phyloP scores from a whole-genome alignment of 2,888 invertebrate genomes.

The Metacarcinus magister region DNA sequence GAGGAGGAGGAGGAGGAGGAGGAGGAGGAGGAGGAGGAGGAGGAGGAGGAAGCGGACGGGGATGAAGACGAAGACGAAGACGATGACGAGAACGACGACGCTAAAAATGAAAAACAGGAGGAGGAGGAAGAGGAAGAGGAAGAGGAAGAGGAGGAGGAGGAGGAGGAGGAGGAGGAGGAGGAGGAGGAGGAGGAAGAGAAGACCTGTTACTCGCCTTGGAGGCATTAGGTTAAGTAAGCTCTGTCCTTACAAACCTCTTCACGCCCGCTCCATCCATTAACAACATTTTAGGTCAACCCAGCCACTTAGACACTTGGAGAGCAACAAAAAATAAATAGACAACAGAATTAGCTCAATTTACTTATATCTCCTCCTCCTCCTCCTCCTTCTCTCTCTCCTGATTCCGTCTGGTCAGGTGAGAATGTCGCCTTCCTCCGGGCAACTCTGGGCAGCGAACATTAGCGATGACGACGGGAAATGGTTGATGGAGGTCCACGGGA shows the following conservation, averaged over 20 bases:
- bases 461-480: not conserved
- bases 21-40: no score
- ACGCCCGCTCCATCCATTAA: not conserved
- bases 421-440: not conserved
- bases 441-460: not conserved
- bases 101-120: not conserved
- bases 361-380: not conserved
- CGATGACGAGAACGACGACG: no score
- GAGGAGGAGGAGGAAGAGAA: not conserved
- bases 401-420: not conserved
- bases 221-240: constrained; percentile 22
- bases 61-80: no score
- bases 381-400: not conserved
- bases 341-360: not conserved
- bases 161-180: constrained; percentile 6
- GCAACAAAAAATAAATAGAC: not conserved
- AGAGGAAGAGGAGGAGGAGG: not conserved
- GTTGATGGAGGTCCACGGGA: not conserved
- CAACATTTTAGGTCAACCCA: not conserved
- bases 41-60: no score
- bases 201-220: not conserved
- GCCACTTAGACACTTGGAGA: not conserved
- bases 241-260: constrained; percentile 32
- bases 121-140: not conserved
- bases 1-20: not conserved